These are phyloP conservation scores for Macrosiphum euphorbiae DNA, from an alignment of 2,888 invertebrate species.

Conservation along the genomic window DNA sequence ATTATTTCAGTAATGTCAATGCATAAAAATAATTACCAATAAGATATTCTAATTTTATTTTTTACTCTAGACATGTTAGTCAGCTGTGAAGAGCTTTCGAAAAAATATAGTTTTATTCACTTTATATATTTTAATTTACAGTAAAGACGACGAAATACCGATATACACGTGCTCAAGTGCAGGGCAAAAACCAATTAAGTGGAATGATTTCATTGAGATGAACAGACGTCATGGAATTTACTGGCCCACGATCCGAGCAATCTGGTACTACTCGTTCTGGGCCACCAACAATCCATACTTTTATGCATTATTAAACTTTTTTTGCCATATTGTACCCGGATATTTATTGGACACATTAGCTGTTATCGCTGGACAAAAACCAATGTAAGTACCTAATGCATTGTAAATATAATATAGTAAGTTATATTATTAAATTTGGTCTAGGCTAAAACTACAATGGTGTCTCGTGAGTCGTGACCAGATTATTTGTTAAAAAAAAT, in stretches of 20 bases:
- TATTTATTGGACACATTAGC: conserved; percentile 67
- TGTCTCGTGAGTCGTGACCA: too few relatives aligned
- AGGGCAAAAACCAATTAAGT: conserved; percentile 84
- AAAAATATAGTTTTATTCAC: not conserved
- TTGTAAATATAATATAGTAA: not conserved
- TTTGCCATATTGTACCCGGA: conserved; percentile 67
- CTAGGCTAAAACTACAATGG: too few relatives aligned
- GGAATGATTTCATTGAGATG: conserved; percentile 78
- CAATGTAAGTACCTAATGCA: conserved; percentile 66
- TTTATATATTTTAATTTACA: conserved; percentile 48
- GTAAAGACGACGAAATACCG: conserved; percentile 69
- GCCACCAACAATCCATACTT: conserved; percentile 66
- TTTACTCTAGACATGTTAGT: not conserved
- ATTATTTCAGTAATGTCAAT: not conserved
- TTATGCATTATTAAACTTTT: conserved; percentile 66
- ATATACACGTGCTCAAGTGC: conserved; percentile 92
- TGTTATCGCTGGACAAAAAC: conserved; percentile 66
- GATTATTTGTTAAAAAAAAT: too few relatives aligned
- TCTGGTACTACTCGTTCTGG: conserved; percentile 68
- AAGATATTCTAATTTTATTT: not conserved
- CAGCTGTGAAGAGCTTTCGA: not conserved
- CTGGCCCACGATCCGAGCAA: conserved; percentile 75
- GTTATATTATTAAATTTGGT: not conserved
- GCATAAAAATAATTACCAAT: not conserved
- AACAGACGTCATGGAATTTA: conserved; percentile 74